Percentiles rank a stretch among this genome's conserved stretches.
Evolutionary conservation across 2,888 invertebrate genomes (phyloP).

Genomic region (Antitype chi): DNA sequence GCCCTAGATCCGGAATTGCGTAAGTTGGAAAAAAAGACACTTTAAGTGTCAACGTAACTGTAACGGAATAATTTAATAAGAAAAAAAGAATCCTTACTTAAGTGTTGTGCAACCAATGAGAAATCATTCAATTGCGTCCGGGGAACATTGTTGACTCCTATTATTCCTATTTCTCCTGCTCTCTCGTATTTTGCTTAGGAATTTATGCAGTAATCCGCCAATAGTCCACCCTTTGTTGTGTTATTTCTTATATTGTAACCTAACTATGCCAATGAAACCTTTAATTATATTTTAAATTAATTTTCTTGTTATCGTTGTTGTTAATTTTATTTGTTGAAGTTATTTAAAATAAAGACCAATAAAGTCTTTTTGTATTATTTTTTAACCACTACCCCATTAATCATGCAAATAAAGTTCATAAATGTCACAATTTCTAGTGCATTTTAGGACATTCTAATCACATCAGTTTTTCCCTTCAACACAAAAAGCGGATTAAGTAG

Average conservation of each 20-base stretch:
- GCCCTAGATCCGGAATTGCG: slow-evolving; percentile 81
- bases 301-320: slow-evolving; percentile 17
- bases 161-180: slow-evolving; percentile 24
- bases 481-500: background rate
- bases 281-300: slow-evolving; percentile 8
- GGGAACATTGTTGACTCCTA: slow-evolving; percentile 4
- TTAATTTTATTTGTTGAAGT: slow-evolving; percentile 36
- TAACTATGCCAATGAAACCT: slow-evolving; percentile 42
- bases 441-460: background rate
- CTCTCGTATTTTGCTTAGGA: background rate
- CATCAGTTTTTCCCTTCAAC: background rate
- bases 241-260: slow-evolving; percentile 4
- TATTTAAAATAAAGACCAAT: slow-evolving; percentile 39
- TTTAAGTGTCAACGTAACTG: slow-evolving; percentile 73
- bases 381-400: background rate
- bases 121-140: slow-evolving; percentile 51
- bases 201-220: background rate
- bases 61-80: slow-evolving; percentile 70
- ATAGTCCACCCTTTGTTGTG: background rate
- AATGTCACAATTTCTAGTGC: background rate
- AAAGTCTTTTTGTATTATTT: slow-evolving; percentile 13
- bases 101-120: slow-evolving; percentile 69
- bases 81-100: slow-evolving; percentile 62
- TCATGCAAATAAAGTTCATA: background rate
- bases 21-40: slow-evolving; percentile 72